phyloP scores from a whole-genome alignment of 1,140 invertebrate species.

The Rhagoletis zephyria region DNA sequence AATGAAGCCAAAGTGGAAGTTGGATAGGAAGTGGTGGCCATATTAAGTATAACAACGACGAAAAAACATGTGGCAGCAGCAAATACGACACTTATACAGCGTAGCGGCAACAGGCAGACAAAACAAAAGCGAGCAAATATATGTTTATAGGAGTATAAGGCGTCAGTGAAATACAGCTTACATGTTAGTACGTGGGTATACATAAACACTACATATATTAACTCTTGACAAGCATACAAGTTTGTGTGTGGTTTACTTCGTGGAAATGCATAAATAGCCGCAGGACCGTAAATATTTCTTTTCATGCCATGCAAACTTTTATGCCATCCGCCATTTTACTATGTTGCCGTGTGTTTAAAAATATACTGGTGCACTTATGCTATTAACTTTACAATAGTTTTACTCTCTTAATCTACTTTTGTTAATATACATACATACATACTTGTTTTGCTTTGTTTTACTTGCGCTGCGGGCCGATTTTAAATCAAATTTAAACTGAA shows the following conservation, averaged over 20 bases:
- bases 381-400: neutral
- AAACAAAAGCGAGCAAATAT: neutral
- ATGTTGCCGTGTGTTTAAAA: neutral
- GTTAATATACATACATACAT: too few species aligned
- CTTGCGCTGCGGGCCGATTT: neutral
- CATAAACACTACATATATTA: neutral
- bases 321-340: neutral
- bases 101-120: neutral
- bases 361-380: neutral
- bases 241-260: neutral
- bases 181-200: neutral
- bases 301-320: neutral
- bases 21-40: neutral
- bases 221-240: neutral
- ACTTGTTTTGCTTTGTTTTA: neutral
- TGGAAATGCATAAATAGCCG: neutral
- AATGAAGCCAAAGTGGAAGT: neutral
- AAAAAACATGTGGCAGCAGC: neutral
- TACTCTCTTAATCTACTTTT: neutral
- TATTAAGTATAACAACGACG: neutral
- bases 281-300: conserved; percentile 12
- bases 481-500: neutral
- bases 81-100: neutral
- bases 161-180: neutral
- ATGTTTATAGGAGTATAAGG: neutral